Conservation (phyloP, 2,113 vertebrate species). For the Chitala chitala region DNA sequence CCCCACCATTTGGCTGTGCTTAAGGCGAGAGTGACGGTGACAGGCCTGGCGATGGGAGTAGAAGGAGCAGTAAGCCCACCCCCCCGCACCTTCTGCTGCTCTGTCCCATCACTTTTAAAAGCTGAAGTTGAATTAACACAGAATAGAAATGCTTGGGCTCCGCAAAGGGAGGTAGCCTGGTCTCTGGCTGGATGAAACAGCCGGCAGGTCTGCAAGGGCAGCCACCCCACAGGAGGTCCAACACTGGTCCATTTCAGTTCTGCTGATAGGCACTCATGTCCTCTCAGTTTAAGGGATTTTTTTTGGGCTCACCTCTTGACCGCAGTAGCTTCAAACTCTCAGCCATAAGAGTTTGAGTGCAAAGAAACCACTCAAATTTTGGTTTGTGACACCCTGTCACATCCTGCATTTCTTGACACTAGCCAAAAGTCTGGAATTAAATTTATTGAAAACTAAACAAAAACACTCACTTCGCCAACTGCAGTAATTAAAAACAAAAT, state of each 20-base stretch:
- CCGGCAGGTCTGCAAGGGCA: not conserved
- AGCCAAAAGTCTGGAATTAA: not conserved
- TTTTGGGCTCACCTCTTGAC: not conserved
- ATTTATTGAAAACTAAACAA: not conserved
- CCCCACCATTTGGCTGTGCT: too few species aligned
- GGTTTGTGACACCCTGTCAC: not conserved
- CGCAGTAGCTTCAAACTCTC: not conserved
- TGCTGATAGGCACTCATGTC: not conserved
- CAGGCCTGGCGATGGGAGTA: too few species aligned
- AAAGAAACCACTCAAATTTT: too few species aligned
- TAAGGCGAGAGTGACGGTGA: too few species aligned
- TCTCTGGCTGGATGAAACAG: too few species aligned
- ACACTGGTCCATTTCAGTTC: too few species aligned
- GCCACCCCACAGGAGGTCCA: not conserved
- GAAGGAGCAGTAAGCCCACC: too few species aligned
- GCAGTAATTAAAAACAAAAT: not conserved
- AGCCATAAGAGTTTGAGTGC: too few species aligned
- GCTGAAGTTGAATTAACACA: too few species aligned
- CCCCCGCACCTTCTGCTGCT: too few species aligned
- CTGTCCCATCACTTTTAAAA: too few species aligned
- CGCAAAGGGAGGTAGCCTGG: not conserved
- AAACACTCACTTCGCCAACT: too few species aligned
- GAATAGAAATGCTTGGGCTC: not conserved
- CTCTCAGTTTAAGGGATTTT: not conserved
- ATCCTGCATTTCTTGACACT: not conserved